These are phyloP conservation scores for Drosophila robusta DNA, from an alignment of 2,888 invertebrate genomes.

Conservation along the genomic window DNA sequence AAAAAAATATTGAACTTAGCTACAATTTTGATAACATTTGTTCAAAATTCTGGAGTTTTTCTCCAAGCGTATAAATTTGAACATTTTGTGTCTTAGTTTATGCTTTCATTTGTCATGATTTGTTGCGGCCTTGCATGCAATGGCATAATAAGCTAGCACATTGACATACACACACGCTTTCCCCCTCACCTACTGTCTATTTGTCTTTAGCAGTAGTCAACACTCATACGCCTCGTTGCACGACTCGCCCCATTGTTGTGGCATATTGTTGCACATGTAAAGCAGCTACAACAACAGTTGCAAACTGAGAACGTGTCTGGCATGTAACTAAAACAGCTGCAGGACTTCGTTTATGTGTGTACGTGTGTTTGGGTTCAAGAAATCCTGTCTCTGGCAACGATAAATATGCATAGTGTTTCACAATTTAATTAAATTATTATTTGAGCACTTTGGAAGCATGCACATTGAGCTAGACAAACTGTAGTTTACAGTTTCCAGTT, in stretches of 20 bases:
- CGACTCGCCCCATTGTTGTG: slow-evolving; percentile 77
- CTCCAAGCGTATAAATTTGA: slow-evolving; percentile 12
- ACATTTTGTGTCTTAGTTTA: slow-evolving; percentile 30
- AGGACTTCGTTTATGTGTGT: background rate
- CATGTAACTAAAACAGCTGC: slow-evolving; percentile 26
- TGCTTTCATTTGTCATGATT: slow-evolving; percentile 71
- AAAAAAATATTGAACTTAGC: too few species aligned
- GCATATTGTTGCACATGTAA: slow-evolving; percentile 75
- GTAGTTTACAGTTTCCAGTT: slow-evolving; percentile 40
- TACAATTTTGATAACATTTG: too few species aligned
- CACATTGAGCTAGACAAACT: slow-evolving; percentile 8
- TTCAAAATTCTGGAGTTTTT: background rate
- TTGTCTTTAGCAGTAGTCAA: slow-evolving; percentile 55
- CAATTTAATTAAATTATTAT: slow-evolving; percentile 79
- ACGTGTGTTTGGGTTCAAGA: slow-evolving; percentile 26
- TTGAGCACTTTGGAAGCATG: slow-evolving; percentile 52
- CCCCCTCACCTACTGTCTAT: background rate
- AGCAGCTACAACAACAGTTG: slow-evolving; percentile 34
- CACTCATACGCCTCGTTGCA: slow-evolving; percentile 80
- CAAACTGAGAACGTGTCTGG: slow-evolving; percentile 41
- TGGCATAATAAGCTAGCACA: slow-evolving; percentile 74
- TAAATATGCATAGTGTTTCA: slow-evolving; percentile 57
- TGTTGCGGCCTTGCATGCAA: slow-evolving; percentile 73
- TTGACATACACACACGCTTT: slow-evolving; percentile 20
- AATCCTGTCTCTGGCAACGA: slow-evolving; percentile 33